Evolutionary conservation across 2,113 vertebrate genomes (phyloP), one percentile per base, ranked within the genome.

Genomic region (Empidonax traillii): DNA sequence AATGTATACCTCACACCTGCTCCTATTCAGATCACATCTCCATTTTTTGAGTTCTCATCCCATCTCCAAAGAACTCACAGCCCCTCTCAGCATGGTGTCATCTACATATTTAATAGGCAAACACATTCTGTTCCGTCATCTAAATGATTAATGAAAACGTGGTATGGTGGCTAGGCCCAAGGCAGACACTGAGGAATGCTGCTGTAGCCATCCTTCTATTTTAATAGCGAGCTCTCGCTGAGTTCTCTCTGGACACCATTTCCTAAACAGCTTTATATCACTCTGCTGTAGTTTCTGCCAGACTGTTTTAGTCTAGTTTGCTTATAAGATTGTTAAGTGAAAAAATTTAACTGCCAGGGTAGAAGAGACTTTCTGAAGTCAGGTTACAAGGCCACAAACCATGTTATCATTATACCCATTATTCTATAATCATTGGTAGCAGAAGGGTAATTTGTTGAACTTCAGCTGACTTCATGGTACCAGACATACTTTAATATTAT

Each of bases 1-100:
- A 97, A 97, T 97, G 86, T 96, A 96, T 94, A 94, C 86, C 95
- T 92, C 90, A 94, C 96, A 97, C 94, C 96, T 97, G 96, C 96
- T 97, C 86, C 91, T 71, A 92, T 97, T 94, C 94, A 97, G 95
- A 97, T 97, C 96, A 95, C 95, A 95, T 97, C 96, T 92, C 95
- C 96, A 96, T 96, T 95, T 97, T 97, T 90, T 93, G 93, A 97
- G 96, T 97, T 95, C 96, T 96, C 92, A 59, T 59, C 86, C 88
- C 2, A 31, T 89, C 86, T 69, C 94, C 53, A 94, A 90, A 94
- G 75, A 82, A 77, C 78, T 74, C 2, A 0, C 79, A 95, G 90
- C 76, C 89, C 76, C 65, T 74, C 92, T 78, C 90, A 94, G 83
- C 90, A 74, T 81, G 86, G 95, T 95, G 83, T 93, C 94, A 94